Evolutionary conservation across 2,797 vertebrate genomes (phyloP).

Genomic region (Periparus ater): DNA sequence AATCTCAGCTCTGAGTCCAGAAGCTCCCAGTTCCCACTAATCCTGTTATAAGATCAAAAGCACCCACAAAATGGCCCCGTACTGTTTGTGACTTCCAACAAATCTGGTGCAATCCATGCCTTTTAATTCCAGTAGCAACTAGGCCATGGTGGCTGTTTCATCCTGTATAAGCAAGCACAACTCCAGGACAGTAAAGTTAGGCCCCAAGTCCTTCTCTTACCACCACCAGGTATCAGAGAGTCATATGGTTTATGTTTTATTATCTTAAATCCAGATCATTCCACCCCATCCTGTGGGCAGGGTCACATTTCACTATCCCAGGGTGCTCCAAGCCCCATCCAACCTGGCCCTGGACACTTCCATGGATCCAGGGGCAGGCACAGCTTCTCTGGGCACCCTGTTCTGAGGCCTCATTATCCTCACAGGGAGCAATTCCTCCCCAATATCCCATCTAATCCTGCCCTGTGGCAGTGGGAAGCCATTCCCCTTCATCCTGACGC

Average conservation of each 20-base stretch:
- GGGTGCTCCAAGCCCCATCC: fast-evolving
- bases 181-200: background rate
- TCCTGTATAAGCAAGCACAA: background rate
- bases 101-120: fast-evolving
- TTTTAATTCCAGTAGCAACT: background rate
- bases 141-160: background rate
- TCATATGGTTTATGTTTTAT: no score
- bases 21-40: background rate
- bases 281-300: background rate
- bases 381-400: background rate
- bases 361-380: background rate
- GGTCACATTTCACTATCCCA: background rate
- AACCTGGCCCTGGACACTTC: fast-evolving
- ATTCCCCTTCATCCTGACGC: background rate
- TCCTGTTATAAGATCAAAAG: background rate
- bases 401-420: background rate
- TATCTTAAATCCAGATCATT: background rate
- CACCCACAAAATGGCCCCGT: no score
- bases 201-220: background rate
- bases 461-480: background rate
- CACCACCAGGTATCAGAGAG: background rate
- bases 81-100: background rate
- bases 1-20: background rate
- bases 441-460: background rate
- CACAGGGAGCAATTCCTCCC: background rate